Conservation (phyloP, 2,797 vertebrate genomes). For the Gymnothorax javanicus region DNA sequence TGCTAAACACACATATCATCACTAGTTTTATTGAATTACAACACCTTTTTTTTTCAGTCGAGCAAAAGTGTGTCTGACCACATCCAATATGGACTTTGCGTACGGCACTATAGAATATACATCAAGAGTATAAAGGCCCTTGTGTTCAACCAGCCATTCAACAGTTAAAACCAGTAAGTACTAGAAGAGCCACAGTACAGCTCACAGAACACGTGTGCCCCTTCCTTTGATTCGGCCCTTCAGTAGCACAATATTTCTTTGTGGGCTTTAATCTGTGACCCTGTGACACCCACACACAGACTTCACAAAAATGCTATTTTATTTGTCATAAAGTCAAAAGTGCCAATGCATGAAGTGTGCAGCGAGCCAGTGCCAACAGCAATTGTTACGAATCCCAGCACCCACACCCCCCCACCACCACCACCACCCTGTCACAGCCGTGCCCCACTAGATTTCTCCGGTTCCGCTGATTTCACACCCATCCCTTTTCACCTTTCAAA, state of each 20-base stretch:
- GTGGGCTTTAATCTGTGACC: neutral
- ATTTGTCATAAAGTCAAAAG: constrained; percentile 11
- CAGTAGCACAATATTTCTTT: neutral
- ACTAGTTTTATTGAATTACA: no score
- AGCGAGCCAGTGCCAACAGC: neutral
- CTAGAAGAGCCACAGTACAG: neutral
- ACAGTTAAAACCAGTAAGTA: neutral
- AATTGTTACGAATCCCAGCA: neutral
- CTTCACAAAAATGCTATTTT: constrained; percentile 8
- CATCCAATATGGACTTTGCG: no score
- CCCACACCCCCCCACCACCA: neutral
- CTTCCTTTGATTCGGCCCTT: neutral
- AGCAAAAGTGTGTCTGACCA: no score
- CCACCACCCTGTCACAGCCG: neutral
- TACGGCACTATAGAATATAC: no score
- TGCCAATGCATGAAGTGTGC: neutral
- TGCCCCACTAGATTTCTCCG: neutral
- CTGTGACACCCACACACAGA: constrained; percentile 3
- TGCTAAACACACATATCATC: no score
- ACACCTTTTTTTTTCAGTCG: no score
- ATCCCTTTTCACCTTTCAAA: neutral
- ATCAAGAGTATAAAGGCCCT: neutral
- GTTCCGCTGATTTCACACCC: neutral
- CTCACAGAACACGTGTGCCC: neutral
- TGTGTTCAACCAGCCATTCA: neutral